Evolutionary conservation across 2,113 vertebrate species (phyloP).

Genomic region (Ahaetulla prasina): DNA sequence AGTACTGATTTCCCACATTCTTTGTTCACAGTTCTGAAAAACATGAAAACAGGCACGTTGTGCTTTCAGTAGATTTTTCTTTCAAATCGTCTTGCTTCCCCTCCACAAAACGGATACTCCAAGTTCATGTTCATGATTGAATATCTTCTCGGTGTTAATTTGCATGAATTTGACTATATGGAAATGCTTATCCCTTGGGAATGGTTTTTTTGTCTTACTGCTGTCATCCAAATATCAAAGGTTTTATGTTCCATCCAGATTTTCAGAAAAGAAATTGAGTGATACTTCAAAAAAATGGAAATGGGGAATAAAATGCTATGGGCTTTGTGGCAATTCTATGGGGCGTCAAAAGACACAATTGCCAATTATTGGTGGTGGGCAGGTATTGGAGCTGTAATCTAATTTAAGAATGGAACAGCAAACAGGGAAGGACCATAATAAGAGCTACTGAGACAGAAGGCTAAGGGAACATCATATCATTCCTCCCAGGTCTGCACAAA

Average conservation of each 20-base stretch:
- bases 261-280: neutral
- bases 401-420: neutral
- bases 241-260: neutral
- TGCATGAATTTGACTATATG: neutral
- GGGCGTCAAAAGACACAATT: neutral
- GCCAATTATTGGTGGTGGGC: neutral
- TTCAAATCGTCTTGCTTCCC: neutral
- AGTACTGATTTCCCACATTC: neutral
- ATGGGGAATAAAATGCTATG: neutral
- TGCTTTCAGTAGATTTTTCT: neutral
- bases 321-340: neutral
- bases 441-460: neutral
- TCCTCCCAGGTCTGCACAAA: neutral
- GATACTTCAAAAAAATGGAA: neutral
- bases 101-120: neutral
- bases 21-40: neutral
- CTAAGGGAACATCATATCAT: neutral
- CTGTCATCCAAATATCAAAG: neutral
- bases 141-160: neutral
- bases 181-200: neutral
- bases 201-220: neutral
- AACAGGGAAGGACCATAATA: neutral
- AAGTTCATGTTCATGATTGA: neutral
- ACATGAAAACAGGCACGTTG: neutral
- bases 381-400: neutral